These are phyloP conservation scores for Hydrolagus affinis DNA, from an alignment of 2,113 vertebrate genomes.

Conservation along the genomic window DNA sequence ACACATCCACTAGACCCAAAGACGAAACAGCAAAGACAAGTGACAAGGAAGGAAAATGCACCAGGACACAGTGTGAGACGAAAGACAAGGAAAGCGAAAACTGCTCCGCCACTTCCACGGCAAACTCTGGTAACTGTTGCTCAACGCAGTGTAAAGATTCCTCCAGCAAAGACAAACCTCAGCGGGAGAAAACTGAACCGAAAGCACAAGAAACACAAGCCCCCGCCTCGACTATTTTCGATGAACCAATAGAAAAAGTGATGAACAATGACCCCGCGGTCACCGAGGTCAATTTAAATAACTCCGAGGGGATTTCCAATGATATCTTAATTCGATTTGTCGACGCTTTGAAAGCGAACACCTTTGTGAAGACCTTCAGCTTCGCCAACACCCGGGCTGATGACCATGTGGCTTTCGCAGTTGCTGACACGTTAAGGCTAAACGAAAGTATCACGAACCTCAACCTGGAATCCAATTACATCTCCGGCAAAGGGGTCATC, in stretches of 20 bases:
- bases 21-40: neutral
- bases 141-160: conserved; percentile 11
- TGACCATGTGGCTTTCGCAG: conserved; percentile 86
- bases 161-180: neutral
- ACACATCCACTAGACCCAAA: conserved; percentile 36
- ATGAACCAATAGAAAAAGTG: conserved; percentile 80
- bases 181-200: neutral
- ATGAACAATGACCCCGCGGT: conserved; percentile 67
- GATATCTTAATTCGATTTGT: conserved; percentile 88
- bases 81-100: conserved; percentile 5
- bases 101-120: neutral
- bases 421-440: conserved; percentile 73
- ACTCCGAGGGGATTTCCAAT: conserved; percentile 85
- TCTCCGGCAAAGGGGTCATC: conserved; percentile 86
- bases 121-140: conserved; percentile 16
- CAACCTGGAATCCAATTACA: conserved; percentile 93
- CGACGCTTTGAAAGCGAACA: conserved; percentile 79
- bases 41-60: neutral
- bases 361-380: conserved; percentile 67
- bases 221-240: conserved; percentile 78
- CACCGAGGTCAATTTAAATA: conserved; percentile 84
- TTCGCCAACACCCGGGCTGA: conserved; percentile 88
- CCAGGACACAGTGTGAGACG: neutral
- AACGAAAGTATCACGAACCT: conserved; percentile 83
- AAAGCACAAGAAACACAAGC: conserved; percentile 14